These are phyloP conservation scores for Helicoverpa armigera DNA, from an alignment of 1,140 invertebrate genomes.

Conservation along the genomic window DNA sequence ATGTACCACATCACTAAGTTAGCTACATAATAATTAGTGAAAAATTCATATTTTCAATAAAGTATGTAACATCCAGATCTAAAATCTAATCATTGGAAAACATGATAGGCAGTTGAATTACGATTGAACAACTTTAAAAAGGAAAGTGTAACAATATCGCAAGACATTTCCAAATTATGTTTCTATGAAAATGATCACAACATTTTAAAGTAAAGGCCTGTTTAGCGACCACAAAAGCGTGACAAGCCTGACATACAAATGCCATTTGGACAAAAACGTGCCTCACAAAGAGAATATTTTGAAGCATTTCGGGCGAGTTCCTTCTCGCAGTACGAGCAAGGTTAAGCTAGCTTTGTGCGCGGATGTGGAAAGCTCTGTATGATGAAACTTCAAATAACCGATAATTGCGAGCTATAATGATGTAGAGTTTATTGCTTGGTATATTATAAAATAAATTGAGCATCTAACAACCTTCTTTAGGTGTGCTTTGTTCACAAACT, in stretches of 20 bases:
- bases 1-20: neutral
- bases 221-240: slow-evolving; percentile 66
- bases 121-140: neutral
- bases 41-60: too few relatives aligned
- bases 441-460: neutral
- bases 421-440: neutral
- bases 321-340: slow-evolving; percentile 60
- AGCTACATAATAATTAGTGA: neutral
- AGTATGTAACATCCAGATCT: too few relatives aligned
- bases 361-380: slow-evolving; percentile 31
- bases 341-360: slow-evolving; percentile 38
- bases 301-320: slow-evolving; percentile 62
- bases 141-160: slow-evolving; percentile 23
- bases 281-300: slow-evolving; percentile 70
- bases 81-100: too few relatives aligned
- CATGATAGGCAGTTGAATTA: neutral
- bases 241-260: slow-evolving; percentile 70
- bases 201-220: slow-evolving; percentile 54
- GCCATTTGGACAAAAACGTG: slow-evolving; percentile 70
- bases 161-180: slow-evolving; percentile 34
- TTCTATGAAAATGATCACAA: slow-evolving; percentile 57
- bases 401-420: neutral
- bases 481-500: too few relatives aligned
- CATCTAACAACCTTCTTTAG: neutral
- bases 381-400: slow-evolving; percentile 36